Evolutionary conservation across 2,888 invertebrate genomes (phyloP), one percentile per base, ranked within the genome.

Genomic region (Hemicrepidius hirtus): DNA sequence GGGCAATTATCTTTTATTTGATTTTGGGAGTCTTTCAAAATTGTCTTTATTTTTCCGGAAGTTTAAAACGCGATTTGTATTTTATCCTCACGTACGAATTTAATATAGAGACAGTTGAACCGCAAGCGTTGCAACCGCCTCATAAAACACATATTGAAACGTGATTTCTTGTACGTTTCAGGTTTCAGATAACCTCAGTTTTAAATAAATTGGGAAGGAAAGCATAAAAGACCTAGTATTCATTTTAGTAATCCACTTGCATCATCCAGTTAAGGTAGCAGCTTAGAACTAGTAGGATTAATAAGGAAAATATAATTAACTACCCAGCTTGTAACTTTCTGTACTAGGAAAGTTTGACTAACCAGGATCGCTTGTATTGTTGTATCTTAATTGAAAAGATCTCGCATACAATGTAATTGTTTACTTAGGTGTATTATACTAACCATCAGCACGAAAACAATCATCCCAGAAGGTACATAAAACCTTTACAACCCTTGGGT

Each of bases 31-130:
- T 16, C 4, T 46, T 18, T 1, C 1, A 46, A 10, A 40, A 40
- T 46, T 9, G 4, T 18, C 18, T 18, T 9, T 46, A 13, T 9
- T 10, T 46, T 3, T 4, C 28, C 28, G 1, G 18, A 6, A 57
- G 13, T 32, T 53, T 53, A 53, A 53, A 53, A 24, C 12, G 21
- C 28, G 53, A 53, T 53, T 53, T 53, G 53, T 53, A 32, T 53
- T 53, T 53, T 3, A 53, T 53, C 24, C 53, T 53, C 53, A 53
- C 53, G 53, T 53, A 32, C 53, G 32, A 53, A 53, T 53, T 53
- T 53, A 53, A 57, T 57, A 57, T 57, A 57, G 37, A 57, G 37
- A 37, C 57, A 57, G 37, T 57, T 57, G 35, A 57, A 57, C 57
- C 37, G 37, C 35, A 32, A 57, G 20, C 18, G 35, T 37, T 57